Percentiles rank a stretch among this genome's conserved stretches.
These are phyloP conservation scores for Taeniopygia guttata DNA, from an alignment of 2,797 vertebrate species.

Conservation along the genomic window DNA sequence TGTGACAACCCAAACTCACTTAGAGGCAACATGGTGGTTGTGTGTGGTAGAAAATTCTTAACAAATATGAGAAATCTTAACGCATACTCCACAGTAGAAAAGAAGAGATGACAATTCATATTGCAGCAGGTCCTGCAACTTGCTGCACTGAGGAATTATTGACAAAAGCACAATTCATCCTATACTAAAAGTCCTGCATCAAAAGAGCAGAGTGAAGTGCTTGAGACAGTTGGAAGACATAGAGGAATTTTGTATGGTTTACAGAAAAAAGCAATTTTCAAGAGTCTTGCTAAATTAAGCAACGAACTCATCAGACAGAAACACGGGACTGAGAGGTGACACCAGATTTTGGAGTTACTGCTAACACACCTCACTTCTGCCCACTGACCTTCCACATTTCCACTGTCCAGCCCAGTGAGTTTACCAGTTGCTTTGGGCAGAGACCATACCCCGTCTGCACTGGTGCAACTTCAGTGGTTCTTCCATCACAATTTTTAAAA, in stretches of 20 bases:
- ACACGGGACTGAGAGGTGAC: background rate
- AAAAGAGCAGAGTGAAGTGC: background rate
- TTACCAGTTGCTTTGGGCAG: background rate
- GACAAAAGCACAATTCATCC: background rate
- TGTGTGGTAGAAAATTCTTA: background rate
- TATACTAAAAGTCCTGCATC: background rate
- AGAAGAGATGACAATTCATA: background rate
- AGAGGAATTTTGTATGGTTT: background rate
- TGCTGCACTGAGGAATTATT: background rate
- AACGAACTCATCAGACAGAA: background rate
- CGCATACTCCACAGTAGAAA: background rate
- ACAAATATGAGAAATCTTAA: background rate
- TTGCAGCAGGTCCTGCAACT: background rate
- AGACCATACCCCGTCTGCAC: background rate
- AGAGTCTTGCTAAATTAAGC: background rate
- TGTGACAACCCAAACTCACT: background rate
- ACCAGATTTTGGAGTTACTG: background rate
- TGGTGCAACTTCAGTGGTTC: background rate
- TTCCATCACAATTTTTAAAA: background rate
- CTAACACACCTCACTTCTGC: background rate
- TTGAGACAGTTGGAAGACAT: background rate
- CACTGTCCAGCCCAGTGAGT: background rate
- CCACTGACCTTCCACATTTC: background rate
- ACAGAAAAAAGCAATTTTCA: background rate
- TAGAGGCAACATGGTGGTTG: background rate